Evolutionary conservation across 2,888 invertebrate genomes (phyloP).

Genomic region (Cheiracanthium punctorium): DNA sequence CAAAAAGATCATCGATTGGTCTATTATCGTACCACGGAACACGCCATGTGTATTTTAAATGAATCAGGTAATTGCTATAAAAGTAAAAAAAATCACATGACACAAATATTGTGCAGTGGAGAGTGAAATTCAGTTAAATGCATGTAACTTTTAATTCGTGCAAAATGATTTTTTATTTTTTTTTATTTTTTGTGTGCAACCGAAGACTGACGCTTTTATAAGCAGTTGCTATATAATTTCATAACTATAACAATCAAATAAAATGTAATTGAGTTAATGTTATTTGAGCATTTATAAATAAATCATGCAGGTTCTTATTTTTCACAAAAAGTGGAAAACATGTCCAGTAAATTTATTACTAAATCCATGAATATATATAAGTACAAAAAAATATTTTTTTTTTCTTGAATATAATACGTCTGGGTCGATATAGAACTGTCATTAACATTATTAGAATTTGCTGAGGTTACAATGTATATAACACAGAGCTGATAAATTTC

Average conservation of each 20-base stretch:
- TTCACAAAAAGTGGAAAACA: not conserved
- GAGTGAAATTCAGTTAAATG: not conserved
- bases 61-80: constrained; percentile 4
- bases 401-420: no score
- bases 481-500: not conserved
- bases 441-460: not conserved
- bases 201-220: not conserved
- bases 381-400: no score
- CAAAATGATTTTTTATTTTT: not conserved
- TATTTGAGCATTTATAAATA: not conserved
- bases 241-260: not conserved
- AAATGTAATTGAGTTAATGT: not conserved
- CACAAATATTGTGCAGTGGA: not conserved
- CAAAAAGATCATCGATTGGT: not conserved
- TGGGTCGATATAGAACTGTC: no score
- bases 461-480: not conserved
- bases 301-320: not conserved
- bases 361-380: not conserved
- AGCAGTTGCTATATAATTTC: not conserved
- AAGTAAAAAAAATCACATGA: not conserved
- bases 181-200: no score
- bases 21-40: not conserved
- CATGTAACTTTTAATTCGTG: constrained; percentile 1
- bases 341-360: not conserved
- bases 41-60: constrained; percentile 6